Base-by-base conservation (phyloP, 2,797 vertebrate species). In the Sebastes trivittatus region DNA sequence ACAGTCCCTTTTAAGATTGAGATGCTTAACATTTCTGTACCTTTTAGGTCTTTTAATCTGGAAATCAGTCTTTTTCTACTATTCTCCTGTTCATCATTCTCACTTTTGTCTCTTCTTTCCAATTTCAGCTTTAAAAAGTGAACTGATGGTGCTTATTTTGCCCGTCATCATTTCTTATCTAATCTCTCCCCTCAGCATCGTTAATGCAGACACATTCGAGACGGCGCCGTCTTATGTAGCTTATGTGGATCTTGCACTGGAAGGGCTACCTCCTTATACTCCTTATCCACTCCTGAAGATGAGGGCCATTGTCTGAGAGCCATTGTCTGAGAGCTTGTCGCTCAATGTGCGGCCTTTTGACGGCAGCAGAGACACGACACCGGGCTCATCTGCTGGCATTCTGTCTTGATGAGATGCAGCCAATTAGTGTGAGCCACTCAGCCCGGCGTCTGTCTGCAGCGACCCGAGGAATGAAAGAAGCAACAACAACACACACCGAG, bases 361-460 rank as follows among this genome's bases (percentile, higher is more conserved):
- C 3, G 27, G 65, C 1, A 20, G 59, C 78, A 34, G 58, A 81
- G 73, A 54, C 59, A 2, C 69, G 20, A 65, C 32, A 8, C 68
- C 7, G 70, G 30, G 64, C 72, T 82, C 65, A 29, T 88, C 65
- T 74, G 64, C 63, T 88, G 85, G 55, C 72, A 52, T 89, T 89
- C 86, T 34, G 74, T 69, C 78, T 83, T 29, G 58, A 84, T 86
- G 77, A 89, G 87, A 88, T 70, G 58, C 83, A 82, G 84, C 87
- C 88, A 91, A 83, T 92, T 89, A 91, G 76, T 69, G 55, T 32
- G 78, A 82, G 81, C 79, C 77, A 18, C 75, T 77, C 64, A 59
- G 79, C 61, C 52, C 63, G 20, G 77, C 25, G 16, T 79, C 80
- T 80, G 82, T 84, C 75, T 79, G 75, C 9, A 58, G 72, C 73